These are phyloP conservation scores for Euura lappo DNA, from an alignment of 1,140 invertebrate species.

Conservation along the genomic window DNA sequence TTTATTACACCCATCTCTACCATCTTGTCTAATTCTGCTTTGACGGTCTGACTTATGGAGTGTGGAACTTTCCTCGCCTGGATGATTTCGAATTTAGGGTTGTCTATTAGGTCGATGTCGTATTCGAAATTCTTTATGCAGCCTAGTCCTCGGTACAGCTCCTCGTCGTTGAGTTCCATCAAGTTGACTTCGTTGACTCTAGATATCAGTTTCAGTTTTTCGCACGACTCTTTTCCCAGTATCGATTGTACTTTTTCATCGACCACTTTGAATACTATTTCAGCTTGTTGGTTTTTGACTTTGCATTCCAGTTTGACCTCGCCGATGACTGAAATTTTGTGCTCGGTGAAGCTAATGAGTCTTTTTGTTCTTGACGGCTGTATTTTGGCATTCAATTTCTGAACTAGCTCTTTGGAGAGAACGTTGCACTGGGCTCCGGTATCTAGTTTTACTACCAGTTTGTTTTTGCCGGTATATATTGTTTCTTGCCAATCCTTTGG, in stretches of 20 bases:
- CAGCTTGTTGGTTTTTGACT: background rate
- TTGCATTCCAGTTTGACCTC: background rate
- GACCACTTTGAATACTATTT: background rate
- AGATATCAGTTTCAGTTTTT: background rate
- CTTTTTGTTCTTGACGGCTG: background rate
- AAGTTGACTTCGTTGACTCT: background rate
- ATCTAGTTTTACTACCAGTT: background rate
- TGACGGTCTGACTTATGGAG: conserved; percentile 12
- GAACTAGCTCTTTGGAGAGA: background rate
- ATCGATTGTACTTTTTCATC: background rate
- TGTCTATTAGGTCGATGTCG: conserved; percentile 27
- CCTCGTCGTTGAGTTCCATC: conserved; percentile 11
- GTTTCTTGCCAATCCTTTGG: background rate
- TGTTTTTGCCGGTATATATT: background rate
- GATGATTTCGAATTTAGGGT: conserved; percentile 13
- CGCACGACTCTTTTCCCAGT: background rate
- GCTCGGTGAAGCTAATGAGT: background rate
- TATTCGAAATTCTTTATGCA: conserved; percentile 28
- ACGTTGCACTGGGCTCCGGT: background rate
- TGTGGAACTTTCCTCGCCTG: conserved; percentile 24
- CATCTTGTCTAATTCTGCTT: conserved; percentile 26
- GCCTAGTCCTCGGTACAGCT: conserved; percentile 24
- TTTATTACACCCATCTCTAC: conserved; percentile 28
- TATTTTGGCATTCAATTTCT: background rate
- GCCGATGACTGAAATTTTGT: background rate